These are phyloP conservation scores for Metopia argyrocephala DNA, from an alignment of 2,888 invertebrate genomes.

Conservation along the genomic window DNA sequence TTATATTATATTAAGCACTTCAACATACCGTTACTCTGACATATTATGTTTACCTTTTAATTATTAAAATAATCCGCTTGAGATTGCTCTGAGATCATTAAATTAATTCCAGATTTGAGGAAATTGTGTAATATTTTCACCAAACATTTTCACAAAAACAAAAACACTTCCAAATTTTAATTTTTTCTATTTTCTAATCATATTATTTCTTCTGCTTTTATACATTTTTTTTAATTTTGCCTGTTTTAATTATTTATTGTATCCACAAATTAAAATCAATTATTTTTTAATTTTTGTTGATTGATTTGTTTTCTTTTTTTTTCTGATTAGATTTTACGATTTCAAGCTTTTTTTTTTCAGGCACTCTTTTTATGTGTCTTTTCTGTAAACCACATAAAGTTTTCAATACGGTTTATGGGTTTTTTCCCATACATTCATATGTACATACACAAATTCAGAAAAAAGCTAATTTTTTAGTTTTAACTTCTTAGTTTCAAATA, in stretches of 20 bases:
- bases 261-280: neutral
- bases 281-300: constrained; percentile 7
- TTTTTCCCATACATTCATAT: constrained; percentile 39
- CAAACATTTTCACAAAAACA: constrained; percentile 45
- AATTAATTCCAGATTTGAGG: constrained; percentile 51
- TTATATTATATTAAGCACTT: too few species aligned
- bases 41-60: constrained; percentile 49
- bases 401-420: constrained; percentile 35
- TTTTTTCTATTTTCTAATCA: constrained; percentile 15
- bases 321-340: constrained; percentile 30
- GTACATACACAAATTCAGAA: neutral
- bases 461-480: constrained; percentile 5
- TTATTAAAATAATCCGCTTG: constrained; percentile 59
- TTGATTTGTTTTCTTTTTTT: constrained; percentile 2
- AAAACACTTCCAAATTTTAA: neutral
- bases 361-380: neutral
- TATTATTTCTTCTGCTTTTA: neutral
- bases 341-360: constrained; percentile 25
- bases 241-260: constrained; percentile 2
- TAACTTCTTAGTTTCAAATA: neutral
- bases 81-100: constrained; percentile 39
- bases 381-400: constrained; percentile 13
- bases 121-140: constrained; percentile 43
- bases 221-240: neutral
- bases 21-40: too few species aligned